A percentile compares a stretch with the other conserved stretches of the same genome.
Conservation (phyloP, 2,888 invertebrate species). For the Calameuta idolon region DNA sequence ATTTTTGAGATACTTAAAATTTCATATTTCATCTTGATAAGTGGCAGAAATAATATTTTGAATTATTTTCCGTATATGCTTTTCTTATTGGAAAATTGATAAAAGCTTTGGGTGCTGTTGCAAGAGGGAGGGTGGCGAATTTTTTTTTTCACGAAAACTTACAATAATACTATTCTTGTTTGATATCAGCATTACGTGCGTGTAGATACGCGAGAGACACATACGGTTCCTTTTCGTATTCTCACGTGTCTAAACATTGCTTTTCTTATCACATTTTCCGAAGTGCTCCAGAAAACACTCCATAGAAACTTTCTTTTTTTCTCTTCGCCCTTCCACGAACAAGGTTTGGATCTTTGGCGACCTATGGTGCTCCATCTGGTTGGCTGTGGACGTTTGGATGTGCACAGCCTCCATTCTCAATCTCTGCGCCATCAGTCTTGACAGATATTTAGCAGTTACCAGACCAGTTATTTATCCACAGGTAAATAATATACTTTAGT, state of each 20-base stretch:
- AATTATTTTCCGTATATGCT: background rate
- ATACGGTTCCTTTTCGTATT: background rate
- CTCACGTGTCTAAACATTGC: background rate
- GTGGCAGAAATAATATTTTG: too few species aligned
- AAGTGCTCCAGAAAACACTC: background rate
- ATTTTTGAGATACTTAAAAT: too few species aligned
- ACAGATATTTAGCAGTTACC: conserved; percentile 96
- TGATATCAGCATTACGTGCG: background rate
- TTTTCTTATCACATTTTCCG: background rate
- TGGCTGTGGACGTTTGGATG: conserved; percentile 98
- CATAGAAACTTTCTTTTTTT: background rate
- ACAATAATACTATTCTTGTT: background rate
- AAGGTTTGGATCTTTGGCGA: conserved; percentile 97
- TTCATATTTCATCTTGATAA: too few species aligned
- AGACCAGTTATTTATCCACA: conserved; percentile 94
- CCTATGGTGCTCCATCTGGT: conserved; percentile 96
- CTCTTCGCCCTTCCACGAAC: background rate
- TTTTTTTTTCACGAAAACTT: background rate
- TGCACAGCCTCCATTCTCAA: conserved; percentile 98
- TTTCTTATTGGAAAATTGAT: background rate
- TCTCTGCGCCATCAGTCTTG: conserved; percentile 93
- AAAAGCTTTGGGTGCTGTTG: background rate
- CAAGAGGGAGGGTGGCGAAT: too few species aligned
- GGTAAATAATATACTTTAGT: conserved; percentile 44
- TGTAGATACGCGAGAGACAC: background rate